Conservation (phyloP, 2,888 invertebrate species). For the Heliconius cydno region DNA sequence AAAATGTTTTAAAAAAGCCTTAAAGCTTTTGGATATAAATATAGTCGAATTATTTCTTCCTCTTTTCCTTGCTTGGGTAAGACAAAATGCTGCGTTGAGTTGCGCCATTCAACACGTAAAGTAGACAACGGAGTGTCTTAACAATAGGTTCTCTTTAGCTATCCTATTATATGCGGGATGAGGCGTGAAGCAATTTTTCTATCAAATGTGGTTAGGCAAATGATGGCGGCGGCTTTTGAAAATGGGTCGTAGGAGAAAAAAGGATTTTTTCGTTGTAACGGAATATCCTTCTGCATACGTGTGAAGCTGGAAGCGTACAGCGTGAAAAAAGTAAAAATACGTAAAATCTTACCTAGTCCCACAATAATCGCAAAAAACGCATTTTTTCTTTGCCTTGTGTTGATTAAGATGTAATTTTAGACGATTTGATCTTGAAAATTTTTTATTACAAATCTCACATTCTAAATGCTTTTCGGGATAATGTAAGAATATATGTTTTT, state of each 20-base stretch:
- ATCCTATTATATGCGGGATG: no score
- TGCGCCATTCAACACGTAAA: neutral
- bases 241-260: no score
- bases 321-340: neutral
- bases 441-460: slow-evolving; percentile 58
- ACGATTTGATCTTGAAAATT: slow-evolving; percentile 55
- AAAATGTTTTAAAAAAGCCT: neutral
- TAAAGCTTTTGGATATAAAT: no score
- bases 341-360: slow-evolving; percentile 55
- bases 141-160: no score
- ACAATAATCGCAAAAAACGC: slow-evolving; percentile 60
- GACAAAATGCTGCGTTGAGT: neutral
- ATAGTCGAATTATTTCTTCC: no score
- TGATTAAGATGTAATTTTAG: slow-evolving; percentile 51
- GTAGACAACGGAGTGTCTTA: neutral
- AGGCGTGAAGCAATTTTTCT: no score
- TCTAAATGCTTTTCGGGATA: slow-evolving; percentile 55
- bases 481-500: slow-evolving; percentile 61
- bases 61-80: no score
- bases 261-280: neutral
- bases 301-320: no score
- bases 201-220: no score
- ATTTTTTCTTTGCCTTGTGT: slow-evolving; percentile 51
- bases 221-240: no score
- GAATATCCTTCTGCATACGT: neutral